Evolutionary conservation across 2,797 vertebrate species (phyloP).

Genomic region (Merluccius polli): DNA sequence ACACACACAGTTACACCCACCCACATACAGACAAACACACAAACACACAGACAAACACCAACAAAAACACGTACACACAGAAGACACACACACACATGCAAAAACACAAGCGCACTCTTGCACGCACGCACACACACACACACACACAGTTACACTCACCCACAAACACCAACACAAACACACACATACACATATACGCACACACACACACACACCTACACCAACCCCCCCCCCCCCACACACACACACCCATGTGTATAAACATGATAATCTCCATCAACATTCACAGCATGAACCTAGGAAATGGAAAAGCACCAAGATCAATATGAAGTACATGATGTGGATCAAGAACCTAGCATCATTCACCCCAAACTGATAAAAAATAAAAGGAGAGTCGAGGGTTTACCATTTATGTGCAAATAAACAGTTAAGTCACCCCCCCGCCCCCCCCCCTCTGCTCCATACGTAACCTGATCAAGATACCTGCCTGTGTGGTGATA

Average conservation of each 20-base stretch:
- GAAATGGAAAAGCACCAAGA: not conserved
- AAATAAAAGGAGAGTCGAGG: not conserved
- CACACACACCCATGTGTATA: not conserved
- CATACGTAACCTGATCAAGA: not conserved
- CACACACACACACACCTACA: not conserved
- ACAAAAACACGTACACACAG: not conserved
- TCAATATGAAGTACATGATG: not conserved
- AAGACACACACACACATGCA: too few relatives aligned
- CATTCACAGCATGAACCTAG: not conserved
- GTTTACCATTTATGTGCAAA: not conserved
- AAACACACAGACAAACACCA: not conserved
- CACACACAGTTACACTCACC: too few relatives aligned
- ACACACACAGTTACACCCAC: too few relatives aligned
- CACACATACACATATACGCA: too few relatives aligned
- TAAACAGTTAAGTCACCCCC: not conserved
- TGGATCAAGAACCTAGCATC: not conserved
- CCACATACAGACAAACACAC: too few relatives aligned
- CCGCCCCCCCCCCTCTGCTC: not conserved
- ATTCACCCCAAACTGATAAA: not conserved
- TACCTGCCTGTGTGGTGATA: not conserved
- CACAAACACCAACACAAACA: too few relatives aligned
- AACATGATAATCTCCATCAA: not conserved
- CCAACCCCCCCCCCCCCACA: not conserved
- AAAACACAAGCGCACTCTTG: too few relatives aligned
- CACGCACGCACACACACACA: too few relatives aligned